Base-by-base conservation (phyloP, 2,113 vertebrate genomes). In the Piprites chloris region DNA sequence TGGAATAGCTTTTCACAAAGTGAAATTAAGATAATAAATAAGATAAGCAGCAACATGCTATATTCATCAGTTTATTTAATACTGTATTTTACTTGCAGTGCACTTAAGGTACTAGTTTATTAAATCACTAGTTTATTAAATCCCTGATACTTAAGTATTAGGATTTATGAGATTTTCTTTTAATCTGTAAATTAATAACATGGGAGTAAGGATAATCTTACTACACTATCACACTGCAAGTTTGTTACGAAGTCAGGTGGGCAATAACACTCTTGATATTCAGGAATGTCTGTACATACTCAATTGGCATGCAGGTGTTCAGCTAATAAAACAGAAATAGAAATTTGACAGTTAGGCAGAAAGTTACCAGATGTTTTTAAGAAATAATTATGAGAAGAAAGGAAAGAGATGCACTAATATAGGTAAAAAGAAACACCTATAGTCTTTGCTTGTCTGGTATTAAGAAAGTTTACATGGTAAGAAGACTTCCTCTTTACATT, bases 281-380 rank as follows among this genome's bases (percentile, higher is more conserved):
- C 56, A 95, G 81, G 65, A 94, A 93, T 67, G 83, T 55, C 88
- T 82, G 52, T 32, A 92, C 74, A 71, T 77, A 72, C 73, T 90
- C 95, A 94, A 90, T 72, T 97, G 96, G 90, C 61, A 93, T 16
- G 76, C 88, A 96, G 90, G 94, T 97, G 94, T 84, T 83, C 4
- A 3, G 67, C 47, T 90, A 92, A 94, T 89, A 95, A 95, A 96
- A 93, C n/a, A 92, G 73, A 86, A 96, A 95, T 67, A 89, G 79
- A 92, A 95, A 92, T 87, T 75, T 87, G 88, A 75, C 66, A 71
- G 82, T 55, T 75, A 77, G 53, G 52, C 35, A 94, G 67, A 95
- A 87, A 94, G 55, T 73, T 90, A 75, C 88, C 92, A 95, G 82
- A 90, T 93, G 88, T 89, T 94, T 87, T 50, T 77, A 63, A 63